Evolutionary conservation across 2,113 vertebrate species (phyloP).

Genomic region (Danionella cerebrum): DNA sequence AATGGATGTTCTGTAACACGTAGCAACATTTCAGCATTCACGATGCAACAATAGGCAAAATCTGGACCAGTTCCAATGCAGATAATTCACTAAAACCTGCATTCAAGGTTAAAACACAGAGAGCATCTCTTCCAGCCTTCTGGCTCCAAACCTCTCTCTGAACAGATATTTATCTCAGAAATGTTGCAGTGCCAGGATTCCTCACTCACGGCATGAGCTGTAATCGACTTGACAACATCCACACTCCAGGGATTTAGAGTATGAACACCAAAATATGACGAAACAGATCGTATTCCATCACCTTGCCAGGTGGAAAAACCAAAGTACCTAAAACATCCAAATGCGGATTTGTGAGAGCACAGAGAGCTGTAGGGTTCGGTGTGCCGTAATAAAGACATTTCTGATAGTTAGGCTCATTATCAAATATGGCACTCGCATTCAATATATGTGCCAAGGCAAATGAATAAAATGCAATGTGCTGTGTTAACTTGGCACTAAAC

Average conservation of each 20-base stretch:
- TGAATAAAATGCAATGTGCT: no score
- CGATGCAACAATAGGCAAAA: no score
- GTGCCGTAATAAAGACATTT: no score
- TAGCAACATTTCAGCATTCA: no score
- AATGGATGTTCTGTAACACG: no score
- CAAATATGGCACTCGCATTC: background rate
- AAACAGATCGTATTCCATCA: constrained; percentile 49
- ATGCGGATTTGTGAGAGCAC: constrained; percentile 39
- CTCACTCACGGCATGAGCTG: constrained; percentile 55
- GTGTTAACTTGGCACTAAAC: no score
- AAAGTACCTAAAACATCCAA: constrained; percentile 31
- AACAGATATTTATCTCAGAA: constrained; percentile 63
- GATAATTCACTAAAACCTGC: no score
- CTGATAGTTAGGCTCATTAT: no score
- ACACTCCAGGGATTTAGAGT: constrained; percentile 58
- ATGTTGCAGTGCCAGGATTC: constrained; percentile 52
- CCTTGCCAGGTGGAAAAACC: constrained; percentile 42
- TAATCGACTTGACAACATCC: constrained; percentile 64
- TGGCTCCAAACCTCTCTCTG: constrained; percentile 52
- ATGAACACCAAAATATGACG: constrained; percentile 43
- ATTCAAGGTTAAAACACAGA: constrained; percentile 38
- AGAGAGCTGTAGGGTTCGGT: background rate
- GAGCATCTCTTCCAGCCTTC: constrained; percentile 53
- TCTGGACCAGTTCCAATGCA: no score
- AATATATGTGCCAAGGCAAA: no score